Evolutionary conservation across 2,797 vertebrate genomes (phyloP), one percentile per base, ranked within the genome.

Genomic region (Centropyge bicolor): DNA sequence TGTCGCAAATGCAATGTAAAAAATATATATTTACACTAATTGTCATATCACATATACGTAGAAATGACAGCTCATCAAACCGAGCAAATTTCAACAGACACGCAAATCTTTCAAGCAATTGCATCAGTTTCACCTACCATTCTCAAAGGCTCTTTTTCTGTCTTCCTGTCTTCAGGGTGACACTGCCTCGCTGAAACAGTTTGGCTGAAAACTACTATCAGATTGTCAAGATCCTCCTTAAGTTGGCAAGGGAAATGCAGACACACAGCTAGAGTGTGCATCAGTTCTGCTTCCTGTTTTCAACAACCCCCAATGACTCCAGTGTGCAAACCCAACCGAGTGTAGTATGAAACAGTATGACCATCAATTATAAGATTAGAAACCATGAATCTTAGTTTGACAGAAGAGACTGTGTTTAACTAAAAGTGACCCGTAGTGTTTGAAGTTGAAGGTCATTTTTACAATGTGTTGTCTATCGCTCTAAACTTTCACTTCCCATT

Each of bases 81-180:
- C 10, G 1, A 38, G 22, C 16, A 60, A 0, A 81, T 48, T 67
- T 81, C 22, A 66, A 36, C 24, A 41, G 24, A 69, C 78, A 57
- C 57, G 45, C 3, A 14, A 73, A 72, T 73, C 24, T 87, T 86
- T 82, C 56, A 67, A 84, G 60, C 61, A 74, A 63, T 71, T 85
- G 66, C 67, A 63, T 81, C 76, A 81, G 75, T 60, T 74, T 87
- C 48, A 89, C 93, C 83, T 91, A 95, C 95, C 95, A 95, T 95
- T 90, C 45, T 93, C 43, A 64, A 70, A 70, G 67, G 57, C 65
- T 87, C 57, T 46, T 62, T 76, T 55, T 66, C 60, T 60, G 61
- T 55, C 62, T 84, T 71, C 67, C 52, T 79, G 79, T 76, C 75
- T 83, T 82, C 56, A 13, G 67, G 41, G 22, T 69, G 75, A 74